Conservation (phyloP, 1,140 invertebrate species). For the Lutraria rhynchaena region DNA sequence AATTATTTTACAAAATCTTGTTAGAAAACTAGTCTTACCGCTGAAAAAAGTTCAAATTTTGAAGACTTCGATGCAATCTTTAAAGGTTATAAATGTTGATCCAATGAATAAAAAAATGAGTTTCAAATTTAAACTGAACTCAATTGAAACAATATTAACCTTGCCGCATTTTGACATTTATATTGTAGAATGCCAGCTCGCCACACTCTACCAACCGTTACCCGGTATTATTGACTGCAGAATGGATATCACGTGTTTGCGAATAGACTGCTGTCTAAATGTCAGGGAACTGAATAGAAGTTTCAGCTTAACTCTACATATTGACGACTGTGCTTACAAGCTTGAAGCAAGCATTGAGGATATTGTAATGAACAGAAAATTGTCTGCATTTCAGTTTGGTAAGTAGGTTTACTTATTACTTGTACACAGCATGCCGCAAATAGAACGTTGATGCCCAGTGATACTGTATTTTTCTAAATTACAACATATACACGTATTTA, state of each 20-base stretch:
- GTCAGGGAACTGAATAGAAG: neutral
- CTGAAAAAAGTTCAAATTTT: neutral
- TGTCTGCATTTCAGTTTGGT: slow-evolving; percentile 36
- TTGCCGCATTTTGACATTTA: neutral
- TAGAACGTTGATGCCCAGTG: neutral
- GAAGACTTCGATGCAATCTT: neutral
- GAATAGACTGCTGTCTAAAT: neutral
- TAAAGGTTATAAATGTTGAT: neutral
- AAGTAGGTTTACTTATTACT: neutral
- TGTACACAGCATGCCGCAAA: neutral
- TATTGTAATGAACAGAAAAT: slow-evolving; percentile 3
- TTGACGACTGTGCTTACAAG: slow-evolving; percentile 28
- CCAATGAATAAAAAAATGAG: neutral
- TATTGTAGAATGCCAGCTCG: neutral
- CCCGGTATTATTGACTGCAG: neutral
- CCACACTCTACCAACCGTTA: neutral
- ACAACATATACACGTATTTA: neutral
- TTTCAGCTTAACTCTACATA: slow-evolving; percentile 3
- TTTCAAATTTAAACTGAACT: neutral
- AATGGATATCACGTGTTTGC: slow-evolving; percentile 1
- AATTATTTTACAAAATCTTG: neutral
- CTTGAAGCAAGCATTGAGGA: slow-evolving; percentile 16
- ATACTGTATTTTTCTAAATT: neutral
- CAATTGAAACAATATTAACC: neutral
- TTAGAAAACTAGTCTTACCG: neutral